Conservation (phyloP, 2,888 invertebrate genomes). For the Malthinus seriepunctatus region DNA sequence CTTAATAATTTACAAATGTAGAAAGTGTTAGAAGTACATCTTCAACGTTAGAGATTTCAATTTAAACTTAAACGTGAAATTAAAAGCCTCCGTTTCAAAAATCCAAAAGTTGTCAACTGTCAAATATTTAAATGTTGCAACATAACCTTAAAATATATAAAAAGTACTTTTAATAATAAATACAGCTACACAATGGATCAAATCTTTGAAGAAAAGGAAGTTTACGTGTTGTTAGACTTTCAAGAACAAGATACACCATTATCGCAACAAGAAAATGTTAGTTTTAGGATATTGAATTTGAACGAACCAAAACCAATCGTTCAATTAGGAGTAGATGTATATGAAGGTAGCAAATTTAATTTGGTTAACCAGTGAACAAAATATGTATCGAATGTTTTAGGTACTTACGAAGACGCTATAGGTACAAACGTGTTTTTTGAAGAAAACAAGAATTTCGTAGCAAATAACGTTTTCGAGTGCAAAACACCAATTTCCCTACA, state of each 20-base stretch:
- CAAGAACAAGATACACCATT: slow-evolving; percentile 44
- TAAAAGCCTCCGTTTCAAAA: no score
- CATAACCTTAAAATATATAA: no score
- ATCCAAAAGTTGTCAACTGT: no score
- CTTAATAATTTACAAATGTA: no score
- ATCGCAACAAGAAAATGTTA: slow-evolving; percentile 43
- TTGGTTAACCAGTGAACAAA: no score
- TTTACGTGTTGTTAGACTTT: slow-evolving; percentile 45
- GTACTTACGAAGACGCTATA: slow-evolving; percentile 67
- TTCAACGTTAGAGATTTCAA: no score
- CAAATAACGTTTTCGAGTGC: slow-evolving; percentile 37
- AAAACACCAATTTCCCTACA: slow-evolving; percentile 64
- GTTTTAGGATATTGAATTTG: slow-evolving; percentile 47
- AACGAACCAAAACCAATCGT: slow-evolving; percentile 44
- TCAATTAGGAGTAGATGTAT: slow-evolving; percentile 49
- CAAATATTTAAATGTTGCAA: no score
- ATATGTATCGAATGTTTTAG: slow-evolving; percentile 52
- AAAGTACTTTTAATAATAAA: no score
- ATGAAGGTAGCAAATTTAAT: slow-evolving; percentile 40
- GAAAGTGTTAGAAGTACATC: no score
- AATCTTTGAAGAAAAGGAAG: slow-evolving; percentile 30
- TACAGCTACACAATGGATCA: no score
- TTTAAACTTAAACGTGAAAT: no score
- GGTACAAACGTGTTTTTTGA: slow-evolving; percentile 78
- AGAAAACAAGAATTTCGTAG: slow-evolving; percentile 57